phyloP scores from a whole-genome alignment of 2,113 vertebrate genomes.

The Salvelinus fontinalis region DNA sequence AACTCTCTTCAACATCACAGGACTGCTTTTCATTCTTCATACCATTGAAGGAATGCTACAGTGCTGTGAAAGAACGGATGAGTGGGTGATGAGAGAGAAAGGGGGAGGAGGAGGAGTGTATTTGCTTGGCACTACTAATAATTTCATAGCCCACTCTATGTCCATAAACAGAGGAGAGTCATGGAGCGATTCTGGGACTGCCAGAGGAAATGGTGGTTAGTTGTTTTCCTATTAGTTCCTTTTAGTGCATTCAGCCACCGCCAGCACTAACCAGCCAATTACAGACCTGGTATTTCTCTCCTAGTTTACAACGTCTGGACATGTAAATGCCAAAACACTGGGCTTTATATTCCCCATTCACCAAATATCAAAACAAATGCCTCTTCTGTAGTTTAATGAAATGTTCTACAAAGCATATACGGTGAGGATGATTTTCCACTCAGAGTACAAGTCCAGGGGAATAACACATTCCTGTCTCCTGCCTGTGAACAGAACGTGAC shows the following conservation, averaged over 20 bases:
- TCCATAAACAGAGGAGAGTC: slow-evolving; percentile 46
- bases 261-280: slow-evolving; percentile 43
- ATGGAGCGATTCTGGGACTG: slow-evolving; percentile 15
- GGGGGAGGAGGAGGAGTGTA: slow-evolving; percentile 14
- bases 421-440: too few relatives aligned
- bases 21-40: slow-evolving; percentile 22
- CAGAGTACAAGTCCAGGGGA: neutral
- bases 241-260: slow-evolving; percentile 15
- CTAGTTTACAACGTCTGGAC: slow-evolving; percentile 64
- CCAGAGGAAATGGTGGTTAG: slow-evolving; percentile 30
- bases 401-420: too few relatives aligned
- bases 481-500: slow-evolving; percentile 11
- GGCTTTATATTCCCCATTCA: slow-evolving; percentile 24
- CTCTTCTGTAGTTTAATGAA: slow-evolving; percentile 6
- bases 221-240: neutral
- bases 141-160: slow-evolving; percentile 9
- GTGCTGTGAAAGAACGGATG: neutral
- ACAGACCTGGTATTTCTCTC: slow-evolving; percentile 43
- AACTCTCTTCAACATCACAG: slow-evolving; percentile 1
- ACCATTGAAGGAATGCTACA: slow-evolving; percentile 40
- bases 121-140: slow-evolving; percentile 38
- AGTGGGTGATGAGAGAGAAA: neutral
- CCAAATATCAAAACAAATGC: slow-evolving; percentile 32
- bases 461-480: slow-evolving; percentile 1
- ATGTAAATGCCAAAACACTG: slow-evolving; percentile 42